Evolutionary conservation across 1,140 invertebrate genomes (phyloP), one percentile per base, ranked within the genome.

Genomic region (Plodia interpunctella): DNA sequence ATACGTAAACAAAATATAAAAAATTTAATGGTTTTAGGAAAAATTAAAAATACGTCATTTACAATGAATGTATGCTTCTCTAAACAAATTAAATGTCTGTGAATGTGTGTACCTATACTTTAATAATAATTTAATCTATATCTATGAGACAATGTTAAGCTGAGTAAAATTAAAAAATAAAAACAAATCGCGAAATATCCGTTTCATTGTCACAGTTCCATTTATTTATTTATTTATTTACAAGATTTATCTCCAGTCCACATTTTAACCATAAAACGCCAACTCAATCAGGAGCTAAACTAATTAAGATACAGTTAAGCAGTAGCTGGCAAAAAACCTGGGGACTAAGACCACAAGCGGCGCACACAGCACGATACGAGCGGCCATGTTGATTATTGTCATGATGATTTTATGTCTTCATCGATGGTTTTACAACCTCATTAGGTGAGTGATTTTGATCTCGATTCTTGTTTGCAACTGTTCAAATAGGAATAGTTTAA

Each of bases 291-390:
- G 15, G 6, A 44, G 13, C 38, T 44, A 15, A 44, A 15, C 38
- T 44, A 44, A 44, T 44, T 44, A 44, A 44, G 38, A 44, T 44
- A 44, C 38, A n/a, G 38, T 44, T 44, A 15, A 13, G 13, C 38
- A 15, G 38, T 44, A 15, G 38, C 38, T 44, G 13, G n/a, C 38
- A 44, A 44, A 44, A 44, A 44, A 44, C 15, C 2, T 15, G 38
- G 38, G 38, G 38, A 15, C 13, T n/a, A 15, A n/a, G 38, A 44
- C 38, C 38, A 44, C 38, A 44, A 44, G 15, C 38, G 38, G 38
- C 13, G 38, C 38, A 6, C 21, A 6, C 38, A 44, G 38, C 38
- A 6, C 15, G 38, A 17, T 5, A 6, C 15, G 13, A 44, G 5
- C 38, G 38, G 15, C 32, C 32, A 2, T 35, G 32, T 3, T 35